Conservation (phyloP, 2,113 vertebrate species). For the Sterrhoptilus dennistouni region DNA sequence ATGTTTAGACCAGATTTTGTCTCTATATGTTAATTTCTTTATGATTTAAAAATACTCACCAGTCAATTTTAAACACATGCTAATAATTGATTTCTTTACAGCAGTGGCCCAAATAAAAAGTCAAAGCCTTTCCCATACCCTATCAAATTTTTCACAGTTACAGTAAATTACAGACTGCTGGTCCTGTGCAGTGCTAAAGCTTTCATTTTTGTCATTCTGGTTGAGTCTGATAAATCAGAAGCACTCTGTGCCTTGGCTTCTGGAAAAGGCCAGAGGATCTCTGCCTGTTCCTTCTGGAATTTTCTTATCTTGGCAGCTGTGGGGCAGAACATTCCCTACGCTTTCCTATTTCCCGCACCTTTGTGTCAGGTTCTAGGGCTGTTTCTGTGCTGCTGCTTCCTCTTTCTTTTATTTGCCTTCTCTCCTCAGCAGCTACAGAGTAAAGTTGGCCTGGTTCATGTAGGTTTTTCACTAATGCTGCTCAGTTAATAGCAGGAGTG, state of each 20-base stretch:
- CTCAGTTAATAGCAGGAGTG: background rate
- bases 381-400: background rate
- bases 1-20: background rate
- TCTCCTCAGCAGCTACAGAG: background rate
- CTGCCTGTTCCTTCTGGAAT: background rate
- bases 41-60: background rate
- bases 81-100: background rate
- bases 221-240: background rate
- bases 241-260: background rate
- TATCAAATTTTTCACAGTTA: background rate
- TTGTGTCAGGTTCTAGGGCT: background rate
- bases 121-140: background rate
- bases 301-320: background rate
- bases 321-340: background rate
- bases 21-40: conserved; percentile 32
- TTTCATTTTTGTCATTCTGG: background rate
- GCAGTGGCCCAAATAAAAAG: background rate
- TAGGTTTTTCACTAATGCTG: background rate
- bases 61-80: background rate
- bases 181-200: background rate
- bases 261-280: background rate
- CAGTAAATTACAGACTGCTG: background rate
- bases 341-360: background rate
- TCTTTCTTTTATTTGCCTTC: background rate
- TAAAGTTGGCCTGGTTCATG: background rate